phyloP scores from a whole-genome alignment of 2,797 vertebrate species.

The Meriones psammophilus region DNA sequence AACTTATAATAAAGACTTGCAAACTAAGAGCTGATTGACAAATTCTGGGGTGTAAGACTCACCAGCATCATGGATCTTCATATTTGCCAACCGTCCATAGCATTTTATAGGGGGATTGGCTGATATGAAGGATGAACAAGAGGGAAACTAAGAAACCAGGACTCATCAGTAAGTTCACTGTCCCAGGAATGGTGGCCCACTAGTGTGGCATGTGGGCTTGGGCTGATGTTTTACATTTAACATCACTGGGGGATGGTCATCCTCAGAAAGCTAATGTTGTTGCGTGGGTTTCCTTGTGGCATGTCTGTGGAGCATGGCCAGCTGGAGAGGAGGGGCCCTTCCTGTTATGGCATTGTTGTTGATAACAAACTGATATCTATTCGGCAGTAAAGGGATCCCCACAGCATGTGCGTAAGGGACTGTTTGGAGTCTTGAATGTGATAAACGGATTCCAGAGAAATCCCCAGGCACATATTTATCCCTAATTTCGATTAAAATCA shows the following conservation, averaged over 20 bases:
- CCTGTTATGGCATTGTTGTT: neutral
- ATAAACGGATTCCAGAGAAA: slow-evolving; percentile 3
- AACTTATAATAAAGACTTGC: neutral
- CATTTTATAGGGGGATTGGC: neutral
- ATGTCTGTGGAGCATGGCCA: neutral
- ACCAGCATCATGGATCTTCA: neutral
- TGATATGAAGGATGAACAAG: neutral
- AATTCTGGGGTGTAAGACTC: neutral
- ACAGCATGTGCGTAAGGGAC: neutral
- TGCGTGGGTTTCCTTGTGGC: neutral
- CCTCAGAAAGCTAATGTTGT: neutral
- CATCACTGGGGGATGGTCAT: neutral
- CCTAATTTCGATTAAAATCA: neutral
- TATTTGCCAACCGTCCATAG: neutral
- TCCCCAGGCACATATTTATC: neutral
- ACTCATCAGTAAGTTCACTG: neutral
- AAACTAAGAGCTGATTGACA: neutral
- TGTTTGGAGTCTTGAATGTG: neutral
- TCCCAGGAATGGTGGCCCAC: no score
- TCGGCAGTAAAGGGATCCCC: neutral
- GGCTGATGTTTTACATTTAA: neutral
- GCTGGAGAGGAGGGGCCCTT: neutral
- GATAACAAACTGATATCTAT: neutral
- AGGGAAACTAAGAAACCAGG: neutral
- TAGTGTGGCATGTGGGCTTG: neutral